Evolutionary conservation across 2,797 vertebrate genomes (phyloP).

Genomic region (Coregonus sp.): DNA sequence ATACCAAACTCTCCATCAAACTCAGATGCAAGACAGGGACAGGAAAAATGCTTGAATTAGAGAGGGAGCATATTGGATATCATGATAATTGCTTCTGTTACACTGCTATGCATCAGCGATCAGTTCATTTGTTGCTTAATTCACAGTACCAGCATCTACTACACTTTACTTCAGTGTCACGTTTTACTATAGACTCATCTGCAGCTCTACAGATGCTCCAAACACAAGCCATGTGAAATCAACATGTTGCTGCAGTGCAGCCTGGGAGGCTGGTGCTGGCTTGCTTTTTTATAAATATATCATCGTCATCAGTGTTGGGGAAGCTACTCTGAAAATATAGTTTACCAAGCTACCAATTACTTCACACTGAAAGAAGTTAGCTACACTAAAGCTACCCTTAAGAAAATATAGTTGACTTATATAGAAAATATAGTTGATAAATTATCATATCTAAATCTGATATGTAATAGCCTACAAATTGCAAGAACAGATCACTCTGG

Average conservation of each 20-base stretch:
- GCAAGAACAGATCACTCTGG: too few species aligned
- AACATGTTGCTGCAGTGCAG: neutral
- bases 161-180: neutral
- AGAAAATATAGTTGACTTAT: too few species aligned
- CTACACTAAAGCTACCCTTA: too few species aligned
- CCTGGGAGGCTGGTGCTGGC: neutral
- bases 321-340: too few species aligned
- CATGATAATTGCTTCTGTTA: neutral
- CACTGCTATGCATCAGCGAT: neutral
- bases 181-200: neutral
- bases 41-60: neutral
- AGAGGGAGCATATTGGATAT: neutral
- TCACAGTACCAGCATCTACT: neutral
- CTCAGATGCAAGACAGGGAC: neutral
- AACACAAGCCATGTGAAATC: neutral
- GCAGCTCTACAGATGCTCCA: neutral
- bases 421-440: too few species aligned
- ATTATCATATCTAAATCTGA: too few species aligned
- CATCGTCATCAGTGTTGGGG: neutral
- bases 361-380: too few species aligned
- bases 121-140: neutral
- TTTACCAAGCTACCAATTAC: too few species aligned
- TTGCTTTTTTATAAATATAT: neutral
- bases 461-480: too few species aligned
- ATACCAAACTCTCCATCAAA: constrained; percentile 2